These are phyloP conservation scores for Nylanderia fulva DNA, from an alignment of 1,140 invertebrate genomes.

Conservation along the genomic window DNA sequence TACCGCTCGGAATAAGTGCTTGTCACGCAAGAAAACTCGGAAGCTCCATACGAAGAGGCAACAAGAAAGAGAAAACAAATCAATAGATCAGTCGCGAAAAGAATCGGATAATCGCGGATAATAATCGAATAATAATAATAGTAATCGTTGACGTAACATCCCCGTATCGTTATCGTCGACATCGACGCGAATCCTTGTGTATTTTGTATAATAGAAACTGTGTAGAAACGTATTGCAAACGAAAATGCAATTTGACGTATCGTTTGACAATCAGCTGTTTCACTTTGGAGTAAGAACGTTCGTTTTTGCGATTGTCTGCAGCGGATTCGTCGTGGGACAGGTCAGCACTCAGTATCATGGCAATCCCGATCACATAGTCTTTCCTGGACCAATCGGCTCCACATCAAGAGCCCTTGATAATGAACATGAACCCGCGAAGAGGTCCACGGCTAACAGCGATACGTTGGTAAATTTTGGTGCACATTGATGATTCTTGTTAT, in stretches of 20 bases:
- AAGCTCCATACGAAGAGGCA: no score
- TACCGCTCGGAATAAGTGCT: background rate
- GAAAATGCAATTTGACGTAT: background rate
- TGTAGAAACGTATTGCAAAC: no score
- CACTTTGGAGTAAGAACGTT: background rate
- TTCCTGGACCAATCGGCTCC: slow-evolving; percentile 5
- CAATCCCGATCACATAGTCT: slow-evolving; percentile 56
- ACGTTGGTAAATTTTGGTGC: slow-evolving; percentile 59
- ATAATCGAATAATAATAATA: background rate
- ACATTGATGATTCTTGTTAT: background rate
- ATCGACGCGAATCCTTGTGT: background rate
- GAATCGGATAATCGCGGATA: background rate
- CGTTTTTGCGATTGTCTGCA: slow-evolving; percentile 2
- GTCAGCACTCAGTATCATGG: background rate
- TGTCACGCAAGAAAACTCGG: no score
- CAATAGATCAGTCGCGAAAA: background rate
- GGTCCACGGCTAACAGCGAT: background rate
- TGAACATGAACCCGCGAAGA: background rate
- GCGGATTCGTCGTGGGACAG: slow-evolving; percentile 11
- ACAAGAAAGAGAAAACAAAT: background rate
- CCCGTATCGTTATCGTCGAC: background rate
- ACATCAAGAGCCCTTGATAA: background rate
- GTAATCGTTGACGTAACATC: background rate
- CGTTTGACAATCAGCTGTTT: slow-evolving; percentile 3
- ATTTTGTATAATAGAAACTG: background rate